Percentiles rank a stretch among this genome's conserved stretches.
phyloP scores from a whole-genome alignment of 2,888 invertebrate genomes.

The Ophioninae sp. region DNA sequence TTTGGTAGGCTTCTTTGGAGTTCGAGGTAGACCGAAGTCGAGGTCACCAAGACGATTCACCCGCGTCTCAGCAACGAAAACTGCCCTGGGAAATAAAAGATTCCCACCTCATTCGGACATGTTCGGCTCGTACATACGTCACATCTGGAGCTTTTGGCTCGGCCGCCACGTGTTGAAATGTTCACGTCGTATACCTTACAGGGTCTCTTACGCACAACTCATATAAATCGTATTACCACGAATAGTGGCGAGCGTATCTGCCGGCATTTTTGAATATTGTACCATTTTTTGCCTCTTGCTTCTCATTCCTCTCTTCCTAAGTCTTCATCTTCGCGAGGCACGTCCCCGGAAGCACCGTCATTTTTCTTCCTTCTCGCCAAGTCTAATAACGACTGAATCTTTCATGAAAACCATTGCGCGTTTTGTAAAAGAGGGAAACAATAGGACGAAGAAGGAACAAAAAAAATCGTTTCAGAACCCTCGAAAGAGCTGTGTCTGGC shows the following conservation, averaged over 20 bases:
- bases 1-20: not conserved
- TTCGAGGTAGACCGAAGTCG: not conserved
- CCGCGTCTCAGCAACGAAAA: not conserved
- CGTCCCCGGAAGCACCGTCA: slow-evolving; percentile 65
- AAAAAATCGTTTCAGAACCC: slow-evolving; percentile 47
- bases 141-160: slow-evolving; percentile 36
- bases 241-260: slow-evolving; percentile 28
- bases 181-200: slow-evolving; percentile 25
- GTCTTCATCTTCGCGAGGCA: slow-evolving; percentile 19
- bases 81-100: slow-evolving; percentile 6
- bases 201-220: slow-evolving; percentile 17
- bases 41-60: not conserved
- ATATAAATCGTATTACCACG: slow-evolving; percentile 28
- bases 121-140: slow-evolving; percentile 8
- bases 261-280: slow-evolving; percentile 40
- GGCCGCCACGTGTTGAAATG: slow-evolving; percentile 37
- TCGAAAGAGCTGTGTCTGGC: slow-evolving; percentile 34
- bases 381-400: slow-evolving; percentile 74
- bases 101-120: not conserved
- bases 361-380: slow-evolving; percentile 66
- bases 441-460: not conserved
- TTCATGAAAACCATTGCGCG: slow-evolving; percentile 70
- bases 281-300: slow-evolving; percentile 1
- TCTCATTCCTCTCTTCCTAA: not conserved
- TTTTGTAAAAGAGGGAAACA: slow-evolving; percentile 59